A percentile compares a stretch with the other conserved stretches of the same genome.
Conservation (phyloP, 2,113 vertebrate genomes). For the Sander vitreus region DNA sequence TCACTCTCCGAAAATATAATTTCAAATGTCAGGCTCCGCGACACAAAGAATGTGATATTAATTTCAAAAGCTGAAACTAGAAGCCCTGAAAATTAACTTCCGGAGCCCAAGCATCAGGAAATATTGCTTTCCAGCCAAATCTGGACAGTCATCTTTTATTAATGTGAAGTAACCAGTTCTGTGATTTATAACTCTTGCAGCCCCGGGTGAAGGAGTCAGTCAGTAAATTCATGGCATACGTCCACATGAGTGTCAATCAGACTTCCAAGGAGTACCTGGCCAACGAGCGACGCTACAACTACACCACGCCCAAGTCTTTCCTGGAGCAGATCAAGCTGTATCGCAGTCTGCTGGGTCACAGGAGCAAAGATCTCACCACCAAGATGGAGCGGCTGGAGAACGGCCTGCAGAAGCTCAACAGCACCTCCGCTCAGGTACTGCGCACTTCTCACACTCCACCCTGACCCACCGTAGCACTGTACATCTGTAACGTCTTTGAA, state of each 20-base stretch:
- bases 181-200: constrained; percentile 68
- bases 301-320: constrained; percentile 97
- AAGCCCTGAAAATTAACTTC: constrained; percentile 36
- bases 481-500: not conserved
- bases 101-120: constrained; percentile 29
- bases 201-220: constrained; percentile 88
- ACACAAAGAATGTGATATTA: constrained; percentile 40
- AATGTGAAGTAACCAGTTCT: constrained; percentile 18
- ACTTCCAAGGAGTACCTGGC: constrained; percentile 88
- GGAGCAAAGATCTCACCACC: constrained; percentile 85
- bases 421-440: constrained; percentile 91
- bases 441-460: too few species aligned
- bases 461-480: not conserved
- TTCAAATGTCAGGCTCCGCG: constrained; percentile 48
- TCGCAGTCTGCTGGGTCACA: constrained; percentile 86
- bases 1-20: constrained; percentile 49
- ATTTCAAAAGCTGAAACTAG: constrained; percentile 41
- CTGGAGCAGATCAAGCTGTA: constrained; percentile 97
- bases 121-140: constrained; percentile 22
- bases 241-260: constrained; percentile 92
- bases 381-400: constrained; percentile 93
- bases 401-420: constrained; percentile 92
- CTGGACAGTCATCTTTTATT: constrained; percentile 32
- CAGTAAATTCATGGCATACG: constrained; percentile 95
- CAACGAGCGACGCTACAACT: constrained; percentile 93